Percentiles rank a stretch among this genome's conserved stretches.
These are phyloP conservation scores for Ommatoiulus sabulosus DNA, from an alignment of 2,888 invertebrate species.

Conservation along the genomic window DNA sequence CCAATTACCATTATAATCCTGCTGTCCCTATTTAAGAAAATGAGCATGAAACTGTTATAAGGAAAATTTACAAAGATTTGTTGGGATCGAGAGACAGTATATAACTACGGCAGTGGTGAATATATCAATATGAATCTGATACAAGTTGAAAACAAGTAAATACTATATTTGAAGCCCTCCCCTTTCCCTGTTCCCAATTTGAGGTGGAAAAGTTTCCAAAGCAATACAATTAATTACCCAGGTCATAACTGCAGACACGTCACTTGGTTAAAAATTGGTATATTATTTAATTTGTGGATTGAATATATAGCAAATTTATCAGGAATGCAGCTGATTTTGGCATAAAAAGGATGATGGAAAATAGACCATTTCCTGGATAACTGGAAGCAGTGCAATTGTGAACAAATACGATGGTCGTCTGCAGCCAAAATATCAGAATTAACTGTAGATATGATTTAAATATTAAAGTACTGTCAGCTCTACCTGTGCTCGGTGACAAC, in stretches of 20 bases:
- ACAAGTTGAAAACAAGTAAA: not conserved
- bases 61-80: not conserved
- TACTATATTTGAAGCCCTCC: not conserved
- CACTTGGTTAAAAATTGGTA: no score
- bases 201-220: not conserved
- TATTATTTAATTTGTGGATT: not conserved
- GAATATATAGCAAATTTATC: not conserved
- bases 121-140: not conserved
- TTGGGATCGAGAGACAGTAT: not conserved
- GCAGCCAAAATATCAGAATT: not conserved
- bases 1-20: not conserved
- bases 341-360: not conserved
- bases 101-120: not conserved
- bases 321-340: not conserved
- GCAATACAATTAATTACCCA: not conserved
- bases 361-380: not conserved
- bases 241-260: not conserved
- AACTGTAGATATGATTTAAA: no score
- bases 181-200: not conserved
- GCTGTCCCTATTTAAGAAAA: not conserved
- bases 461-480: no score
- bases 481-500: no score
- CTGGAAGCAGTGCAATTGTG: not conserved
- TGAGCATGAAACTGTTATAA: not conserved
- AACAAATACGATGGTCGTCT: not conserved